phyloP scores from a whole-genome alignment of 2,113 vertebrate genomes.

The Onychostruthus taczanowskii region DNA sequence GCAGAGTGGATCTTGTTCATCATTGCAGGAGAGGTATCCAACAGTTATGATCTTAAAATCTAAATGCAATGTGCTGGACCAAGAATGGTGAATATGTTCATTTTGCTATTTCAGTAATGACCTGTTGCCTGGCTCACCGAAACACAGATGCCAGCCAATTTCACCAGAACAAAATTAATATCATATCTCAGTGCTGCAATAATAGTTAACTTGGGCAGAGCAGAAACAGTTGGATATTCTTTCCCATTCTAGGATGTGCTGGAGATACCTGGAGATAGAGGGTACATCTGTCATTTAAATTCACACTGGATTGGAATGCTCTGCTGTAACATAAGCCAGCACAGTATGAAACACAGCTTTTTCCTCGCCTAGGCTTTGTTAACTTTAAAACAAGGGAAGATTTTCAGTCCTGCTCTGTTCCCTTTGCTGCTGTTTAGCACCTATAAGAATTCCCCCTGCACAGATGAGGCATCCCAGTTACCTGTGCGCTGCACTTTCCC shows the following conservation, averaged over 20 bases:
- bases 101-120: conserved; percentile 68
- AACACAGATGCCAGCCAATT: conserved; percentile 69
- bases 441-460: background rate
- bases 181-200: conserved; percentile 57
- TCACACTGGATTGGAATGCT: background rate
- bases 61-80: conserved; percentile 57
- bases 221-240: conserved; percentile 34
- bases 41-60: conserved; percentile 55
- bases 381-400: background rate
- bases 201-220: conserved; percentile 68
- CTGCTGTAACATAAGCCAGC: background rate
- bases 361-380: background rate
- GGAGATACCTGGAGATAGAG: background rate
- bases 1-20: conserved; percentile 31
- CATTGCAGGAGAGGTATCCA: conserved; percentile 50
- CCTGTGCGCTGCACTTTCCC: background rate
- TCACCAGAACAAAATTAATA: conserved; percentile 69
- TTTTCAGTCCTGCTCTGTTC: background rate
- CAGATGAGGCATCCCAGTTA: background rate
- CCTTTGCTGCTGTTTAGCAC: background rate
- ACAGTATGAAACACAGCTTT: background rate
- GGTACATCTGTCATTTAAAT: background rate
- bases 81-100: conserved; percentile 35
- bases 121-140: conserved; percentile 62
- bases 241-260: conserved; percentile 30